Evolutionary conservation across 2,113 vertebrate genomes (phyloP).

Genomic region (Monopterus albus): DNA sequence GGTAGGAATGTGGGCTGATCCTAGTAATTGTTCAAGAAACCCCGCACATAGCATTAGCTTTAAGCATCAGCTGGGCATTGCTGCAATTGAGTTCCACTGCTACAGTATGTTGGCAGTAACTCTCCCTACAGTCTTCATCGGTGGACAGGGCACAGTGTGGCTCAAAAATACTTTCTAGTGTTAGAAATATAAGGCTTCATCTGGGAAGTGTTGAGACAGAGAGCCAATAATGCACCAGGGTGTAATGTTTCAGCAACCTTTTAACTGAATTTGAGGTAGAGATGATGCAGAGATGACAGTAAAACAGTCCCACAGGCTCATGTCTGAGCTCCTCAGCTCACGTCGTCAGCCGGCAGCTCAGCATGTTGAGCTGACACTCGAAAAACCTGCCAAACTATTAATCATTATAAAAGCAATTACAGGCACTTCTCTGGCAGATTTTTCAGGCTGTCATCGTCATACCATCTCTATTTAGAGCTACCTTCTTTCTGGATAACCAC

Average conservation of each 20-base stretch:
- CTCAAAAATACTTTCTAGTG: too few species aligned
- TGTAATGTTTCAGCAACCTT: background rate
- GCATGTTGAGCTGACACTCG: conserved; percentile 2
- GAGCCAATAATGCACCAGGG: background rate
- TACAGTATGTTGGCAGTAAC: background rate
- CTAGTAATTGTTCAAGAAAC: too few species aligned
- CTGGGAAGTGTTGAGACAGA: background rate
- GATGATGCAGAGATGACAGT: background rate
- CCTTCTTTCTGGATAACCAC: conserved; percentile 43
- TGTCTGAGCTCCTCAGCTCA: background rate
- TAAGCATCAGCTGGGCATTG: background rate
- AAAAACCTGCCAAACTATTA: conserved; percentile 11
- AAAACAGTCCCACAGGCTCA: background rate
- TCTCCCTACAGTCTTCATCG: conserved; percentile 35
- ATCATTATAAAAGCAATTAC: conserved; percentile 61
- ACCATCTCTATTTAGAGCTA: conserved; percentile 44
- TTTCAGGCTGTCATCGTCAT: conserved; percentile 48
- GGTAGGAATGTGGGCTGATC: too few species aligned
- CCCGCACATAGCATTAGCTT: background rate
- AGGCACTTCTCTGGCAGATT: conserved; percentile 39
- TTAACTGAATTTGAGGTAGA: background rate
- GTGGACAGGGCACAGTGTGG: conserved; percentile 10
- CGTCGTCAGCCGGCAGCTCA: background rate
- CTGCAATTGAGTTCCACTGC: background rate
- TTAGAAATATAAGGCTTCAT: background rate